A percentile compares a stretch with the other conserved stretches of the same genome.
phyloP scores from a whole-genome alignment of 2,113 vertebrate genomes.

The Falcunculus frontatus region DNA sequence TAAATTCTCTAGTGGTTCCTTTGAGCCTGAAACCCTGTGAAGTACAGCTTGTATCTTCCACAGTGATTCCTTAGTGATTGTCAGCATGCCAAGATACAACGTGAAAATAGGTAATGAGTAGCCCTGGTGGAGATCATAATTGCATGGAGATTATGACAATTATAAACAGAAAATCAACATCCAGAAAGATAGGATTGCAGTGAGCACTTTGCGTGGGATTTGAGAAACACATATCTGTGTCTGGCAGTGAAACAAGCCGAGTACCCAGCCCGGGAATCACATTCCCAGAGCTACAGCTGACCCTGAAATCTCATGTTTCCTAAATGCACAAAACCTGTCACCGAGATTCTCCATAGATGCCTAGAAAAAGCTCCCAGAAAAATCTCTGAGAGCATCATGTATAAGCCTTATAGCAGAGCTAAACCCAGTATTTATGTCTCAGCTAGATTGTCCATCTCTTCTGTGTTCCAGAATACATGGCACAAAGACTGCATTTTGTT shows the following conservation, averaged over 20 bases:
- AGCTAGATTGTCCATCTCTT: background rate
- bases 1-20: background rate
- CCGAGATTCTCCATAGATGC: background rate
- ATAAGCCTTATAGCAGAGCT: background rate
- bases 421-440: background rate
- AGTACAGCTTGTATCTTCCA: background rate
- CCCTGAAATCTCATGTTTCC: background rate
- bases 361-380: background rate
- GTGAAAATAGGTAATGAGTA: rapidly evolving
- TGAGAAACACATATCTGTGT: background rate
- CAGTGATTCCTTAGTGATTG: background rate
- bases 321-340: background rate
- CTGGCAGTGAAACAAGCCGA: background rate
- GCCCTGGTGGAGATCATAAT: background rate
- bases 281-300: background rate
- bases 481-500: background rate
- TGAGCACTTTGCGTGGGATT: background rate
- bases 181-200: background rate
- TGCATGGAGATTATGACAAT: background rate
- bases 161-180: background rate
- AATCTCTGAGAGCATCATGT: background rate
- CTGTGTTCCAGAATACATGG: background rate
- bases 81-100: background rate
- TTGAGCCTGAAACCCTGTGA: background rate
- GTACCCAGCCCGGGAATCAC: background rate